Conservation (phyloP, 2,888 invertebrate species). For the Limulus polyphemus region DNA sequence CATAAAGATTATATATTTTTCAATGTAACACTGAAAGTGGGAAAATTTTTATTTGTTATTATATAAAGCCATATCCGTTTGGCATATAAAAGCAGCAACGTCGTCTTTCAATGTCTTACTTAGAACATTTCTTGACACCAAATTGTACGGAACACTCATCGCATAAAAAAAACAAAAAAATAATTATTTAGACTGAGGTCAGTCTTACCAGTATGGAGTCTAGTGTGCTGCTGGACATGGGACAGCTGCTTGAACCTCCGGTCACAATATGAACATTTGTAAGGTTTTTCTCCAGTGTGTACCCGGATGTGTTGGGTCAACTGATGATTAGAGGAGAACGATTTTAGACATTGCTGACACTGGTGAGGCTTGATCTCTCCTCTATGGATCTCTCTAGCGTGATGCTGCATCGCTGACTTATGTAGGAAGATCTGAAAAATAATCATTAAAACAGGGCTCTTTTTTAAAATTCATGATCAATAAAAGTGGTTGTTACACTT, state of each 20-base stretch:
- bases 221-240: conserved; percentile 91
- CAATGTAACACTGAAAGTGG: too few species aligned
- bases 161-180: too few species aligned
- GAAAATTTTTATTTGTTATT: too few species aligned
- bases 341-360: conserved; percentile 94
- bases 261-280: conserved; percentile 95
- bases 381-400: conserved; percentile 45
- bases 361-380: conserved; percentile 84
- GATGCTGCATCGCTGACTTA: conserved; percentile 94
- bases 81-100: too few species aligned
- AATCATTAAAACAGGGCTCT: conserved; percentile 10
- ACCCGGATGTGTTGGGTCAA: conserved; percentile 91
- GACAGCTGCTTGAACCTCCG: conserved; percentile 91
- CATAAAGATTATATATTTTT: too few species aligned
- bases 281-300: conserved; percentile 94
- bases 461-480: too few species aligned
- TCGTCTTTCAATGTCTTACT: too few species aligned
- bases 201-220: conserved; percentile 81
- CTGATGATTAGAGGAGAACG: conserved; percentile 93
- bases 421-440: conserved; percentile 84
- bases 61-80: too few species aligned
- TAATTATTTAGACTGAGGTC: too few species aligned
- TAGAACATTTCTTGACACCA: too few species aligned
- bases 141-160: too few species aligned
- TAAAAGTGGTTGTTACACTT: too few species aligned